Conservation (phyloP, 2,797 vertebrate species). For the Alfaro cultratus region DNA sequence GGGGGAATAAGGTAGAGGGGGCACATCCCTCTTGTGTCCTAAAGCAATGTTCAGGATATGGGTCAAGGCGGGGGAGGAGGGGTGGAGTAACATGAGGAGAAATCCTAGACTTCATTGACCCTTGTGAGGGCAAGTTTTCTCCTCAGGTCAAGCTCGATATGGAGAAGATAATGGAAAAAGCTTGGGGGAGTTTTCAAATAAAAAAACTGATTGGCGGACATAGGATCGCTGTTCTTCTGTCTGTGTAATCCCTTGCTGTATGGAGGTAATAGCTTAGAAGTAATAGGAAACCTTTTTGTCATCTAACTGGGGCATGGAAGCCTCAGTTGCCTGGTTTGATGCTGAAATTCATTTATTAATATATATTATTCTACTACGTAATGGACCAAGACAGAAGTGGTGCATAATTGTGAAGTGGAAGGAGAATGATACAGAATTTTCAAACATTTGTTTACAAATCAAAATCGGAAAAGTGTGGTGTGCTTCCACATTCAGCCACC, state of each 20-base stretch:
- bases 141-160: conserved; percentile 83
- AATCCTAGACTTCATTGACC: conserved; percentile 89
- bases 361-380: not conserved
- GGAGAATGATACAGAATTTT: not conserved
- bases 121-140: conserved; percentile 86
- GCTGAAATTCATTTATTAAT: conserved; percentile 13
- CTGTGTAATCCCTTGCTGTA: conserved; percentile 81
- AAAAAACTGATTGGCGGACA: conserved; percentile 84
- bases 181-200: conserved; percentile 87
- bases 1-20: conserved; percentile 50
- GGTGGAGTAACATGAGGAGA: conserved; percentile 68
- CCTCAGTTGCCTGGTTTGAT: conserved; percentile 56
- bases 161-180: conserved; percentile 90
- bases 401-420: not conserved
- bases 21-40: conserved; percentile 52
- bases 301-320: conserved; percentile 68
- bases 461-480: not conserved
- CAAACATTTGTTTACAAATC: not conserved
- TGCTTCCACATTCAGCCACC: not conserved
- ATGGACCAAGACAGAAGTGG: not conserved
- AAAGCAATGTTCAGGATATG: conserved; percentile 69
- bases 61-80: conserved; percentile 69
- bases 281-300: conserved; percentile 76
- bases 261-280: conserved; percentile 83
- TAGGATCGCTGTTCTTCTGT: conserved; percentile 71